phyloP scores from a whole-genome alignment of 2,113 vertebrate species.

The Mesoclemmys tuberculata region DNA sequence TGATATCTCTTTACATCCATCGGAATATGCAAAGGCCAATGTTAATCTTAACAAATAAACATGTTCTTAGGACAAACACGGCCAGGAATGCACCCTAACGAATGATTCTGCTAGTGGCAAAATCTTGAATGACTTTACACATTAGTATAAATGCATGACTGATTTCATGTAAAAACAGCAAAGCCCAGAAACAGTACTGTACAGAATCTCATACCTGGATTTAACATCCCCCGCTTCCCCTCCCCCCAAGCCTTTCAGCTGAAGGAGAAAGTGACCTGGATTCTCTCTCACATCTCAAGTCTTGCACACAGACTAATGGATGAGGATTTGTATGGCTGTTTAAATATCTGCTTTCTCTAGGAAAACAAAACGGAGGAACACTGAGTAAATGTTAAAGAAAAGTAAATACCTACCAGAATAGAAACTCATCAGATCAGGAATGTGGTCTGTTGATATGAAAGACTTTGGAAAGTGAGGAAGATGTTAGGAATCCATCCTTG shows the following conservation, averaged over 20 bases:
- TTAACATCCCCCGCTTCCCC: background rate
- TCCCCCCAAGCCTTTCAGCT: background rate
- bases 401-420: slow-evolving; percentile 25
- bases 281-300: background rate
- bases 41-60: background rate
- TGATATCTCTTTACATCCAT: background rate
- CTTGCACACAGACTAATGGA: background rate
- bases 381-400: slow-evolving; percentile 67
- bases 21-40: background rate
- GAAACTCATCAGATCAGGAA: slow-evolving; percentile 47
- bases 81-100: background rate
- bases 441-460: background rate
- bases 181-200: background rate
- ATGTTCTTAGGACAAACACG: background rate
- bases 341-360: slow-evolving; percentile 48
- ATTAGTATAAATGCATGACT: background rate
- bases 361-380: slow-evolving; percentile 39
- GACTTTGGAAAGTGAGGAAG: background rate
- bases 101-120: background rate
- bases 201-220: background rate
- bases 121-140: background rate
- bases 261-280: background rate
- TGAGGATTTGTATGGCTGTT: slow-evolving; percentile 9
- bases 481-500: background rate
- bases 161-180: background rate